Percentiles rank a stretch among this genome's conserved stretches.
These are phyloP conservation scores for Lichenostomus cassidix DNA, from an alignment of 2,113 vertebrate genomes.

Conservation along the genomic window DNA sequence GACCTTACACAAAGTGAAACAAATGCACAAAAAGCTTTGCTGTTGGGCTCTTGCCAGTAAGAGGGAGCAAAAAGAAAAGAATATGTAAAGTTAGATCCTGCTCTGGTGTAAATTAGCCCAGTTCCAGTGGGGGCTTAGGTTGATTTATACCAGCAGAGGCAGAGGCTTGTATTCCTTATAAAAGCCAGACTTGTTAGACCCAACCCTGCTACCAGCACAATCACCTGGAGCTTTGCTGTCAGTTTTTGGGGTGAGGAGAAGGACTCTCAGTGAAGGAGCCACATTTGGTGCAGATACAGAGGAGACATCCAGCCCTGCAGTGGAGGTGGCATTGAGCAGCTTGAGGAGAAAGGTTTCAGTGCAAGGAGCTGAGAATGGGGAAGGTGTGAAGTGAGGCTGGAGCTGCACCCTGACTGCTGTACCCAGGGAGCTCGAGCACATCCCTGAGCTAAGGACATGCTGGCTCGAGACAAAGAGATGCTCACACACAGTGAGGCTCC, in stretches of 20 bases:
- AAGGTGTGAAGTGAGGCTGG: not conserved
- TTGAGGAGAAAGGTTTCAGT: not conserved
- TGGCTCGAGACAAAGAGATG: not conserved
- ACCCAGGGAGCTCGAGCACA: fast-evolving
- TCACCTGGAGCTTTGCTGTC: not conserved
- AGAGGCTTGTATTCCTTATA: not conserved
- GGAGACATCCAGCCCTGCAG: fast-evolving
- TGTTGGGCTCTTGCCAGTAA: conserved; percentile 41
- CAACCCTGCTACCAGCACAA: not conserved
- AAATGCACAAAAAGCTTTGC: conserved; percentile 50
- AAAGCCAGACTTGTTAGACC: not conserved
- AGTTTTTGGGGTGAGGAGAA: not conserved
- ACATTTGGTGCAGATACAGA: not conserved
- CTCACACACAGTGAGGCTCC: not conserved
- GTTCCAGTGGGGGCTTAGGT: not conserved
- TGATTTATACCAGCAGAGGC: conserved; percentile 51
- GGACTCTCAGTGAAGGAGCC: not conserved
- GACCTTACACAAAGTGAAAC: conserved; percentile 60
- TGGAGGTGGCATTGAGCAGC: not conserved
- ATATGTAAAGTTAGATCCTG: conserved; percentile 21
- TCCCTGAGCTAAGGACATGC: not conserved
- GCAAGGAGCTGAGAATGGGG: not conserved
- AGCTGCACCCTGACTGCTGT: too few relatives aligned
- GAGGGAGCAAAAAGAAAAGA: not conserved
- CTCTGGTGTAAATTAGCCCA: conserved; percentile 58